Base-by-base conservation (phyloP, 2,113 vertebrate genomes). In the Naja naja region DNA sequence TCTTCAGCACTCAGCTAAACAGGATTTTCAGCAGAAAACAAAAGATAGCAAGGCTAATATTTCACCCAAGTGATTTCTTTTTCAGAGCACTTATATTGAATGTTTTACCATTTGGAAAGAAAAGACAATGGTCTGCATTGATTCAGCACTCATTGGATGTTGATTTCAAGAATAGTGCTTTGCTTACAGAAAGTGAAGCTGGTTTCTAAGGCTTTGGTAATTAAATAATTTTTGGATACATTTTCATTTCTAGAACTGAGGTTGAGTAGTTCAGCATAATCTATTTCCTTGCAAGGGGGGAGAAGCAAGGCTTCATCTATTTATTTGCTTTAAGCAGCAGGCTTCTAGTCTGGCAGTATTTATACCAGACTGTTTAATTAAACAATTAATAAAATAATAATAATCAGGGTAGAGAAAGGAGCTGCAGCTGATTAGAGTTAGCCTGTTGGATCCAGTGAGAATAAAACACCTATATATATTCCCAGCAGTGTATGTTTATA, bases 11-110 rank as follows among this genome's bases (percentile, higher is more conserved):
- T 34, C 16, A 92, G 69, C 14, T 23, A 8, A 34, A 3, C 1
- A 16, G 16, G 0, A 43, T 8, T 86, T 27, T 53, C 8, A 3
- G 27, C 3, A 27, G 23, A 10, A 0, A 5, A 1, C 1, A 52
- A 58, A 45, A 58, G 54, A 9, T n/a, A n/a, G 16, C 54, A 91
- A 87, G 18, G 23, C 55, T 30, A n/a, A 49, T n/a, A 1, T 53
- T 47, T 69, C 47, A 88, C 9, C 27, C 22, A 43, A 39, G 30
- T 5, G 18, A 23, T 64, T 34, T 12, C 60, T 10, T 53, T 69
- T 88, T 30, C 18, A 27, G 27, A 43, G 1, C 23, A 25, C 14
- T 53, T 64, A n/a, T 53, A 11, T 4, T 55, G 22, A 43, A 30
- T 30, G 11, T 47, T 64, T 47, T 30, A 60, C 5, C 23, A n/a